Percentiles rank a stretch among this genome's conserved stretches.
phyloP scores from a whole-genome alignment of 37 sponge, comb jelly and placozoan genomes.

The Halichondria panicea region DNA sequence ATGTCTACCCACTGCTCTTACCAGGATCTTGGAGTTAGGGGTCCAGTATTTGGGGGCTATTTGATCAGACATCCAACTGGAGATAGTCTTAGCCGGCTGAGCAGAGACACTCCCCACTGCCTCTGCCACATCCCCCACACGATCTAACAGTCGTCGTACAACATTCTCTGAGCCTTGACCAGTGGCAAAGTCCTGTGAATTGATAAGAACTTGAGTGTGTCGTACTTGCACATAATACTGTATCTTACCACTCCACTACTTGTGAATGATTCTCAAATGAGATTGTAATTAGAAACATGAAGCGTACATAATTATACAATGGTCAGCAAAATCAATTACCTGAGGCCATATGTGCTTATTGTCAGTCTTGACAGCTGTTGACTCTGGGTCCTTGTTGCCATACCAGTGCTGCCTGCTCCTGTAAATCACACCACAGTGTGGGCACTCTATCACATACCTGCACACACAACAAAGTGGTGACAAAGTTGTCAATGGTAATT shows the following conservation, averaged over 20 bases:
- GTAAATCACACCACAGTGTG: slow-evolving; percentile 88
- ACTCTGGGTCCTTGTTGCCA: slow-evolving; percentile 82
- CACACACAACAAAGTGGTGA: not conserved
- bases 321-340: too few species aligned
- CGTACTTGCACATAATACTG: too few species aligned
- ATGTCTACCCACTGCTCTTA: slow-evolving; percentile 32
- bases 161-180: slow-evolving; percentile 32
- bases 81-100: slow-evolving; percentile 58
- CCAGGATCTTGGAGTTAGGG: slow-evolving; percentile 73
- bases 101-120: slow-evolving; percentile 62
- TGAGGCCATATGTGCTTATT: slow-evolving; percentile 92
- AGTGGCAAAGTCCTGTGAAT: slow-evolving; percentile 20
- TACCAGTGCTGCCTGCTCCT: slow-evolving; percentile 94
- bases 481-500: too few species aligned
- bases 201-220: too few species aligned
- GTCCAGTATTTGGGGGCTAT: slow-evolving; percentile 92
- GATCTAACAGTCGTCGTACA: slow-evolving; percentile 71
- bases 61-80: slow-evolving; percentile 83
- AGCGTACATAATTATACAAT: too few species aligned
- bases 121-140: slow-evolving; percentile 57
- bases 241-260: too few species aligned
- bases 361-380: slow-evolving; percentile 68
- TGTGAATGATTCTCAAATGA: too few species aligned
- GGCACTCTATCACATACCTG: slow-evolving; percentile 90
- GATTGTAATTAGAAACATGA: too few species aligned